Base-by-base conservation (phyloP, 1,140 invertebrate genomes). In the Physella acuta region DNA sequence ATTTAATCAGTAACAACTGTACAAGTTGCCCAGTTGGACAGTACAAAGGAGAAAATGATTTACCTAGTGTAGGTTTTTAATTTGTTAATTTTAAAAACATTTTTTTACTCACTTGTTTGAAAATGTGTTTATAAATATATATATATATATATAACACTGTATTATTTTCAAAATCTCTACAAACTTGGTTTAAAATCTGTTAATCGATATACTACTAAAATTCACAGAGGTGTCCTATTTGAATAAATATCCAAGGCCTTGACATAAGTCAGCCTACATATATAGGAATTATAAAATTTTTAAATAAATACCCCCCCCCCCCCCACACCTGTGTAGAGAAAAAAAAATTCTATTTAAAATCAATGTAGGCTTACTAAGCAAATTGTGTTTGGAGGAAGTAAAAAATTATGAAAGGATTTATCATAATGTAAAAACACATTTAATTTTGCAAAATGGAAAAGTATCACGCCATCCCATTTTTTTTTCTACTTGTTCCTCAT, bases 1-100 rank as follows among this genome's bases (percentile, higher is more conserved):
- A 36, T 37, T 34, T 5, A 26, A 61, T 14, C 20, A 37, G 34
- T 2, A 36, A 26, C 11, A 61, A 5, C 16, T 64, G 62, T 31
- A n/a, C n/a, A 4, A 1, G 28, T 4, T 64, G 62, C 20, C 62
- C 62, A 28, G 62, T 64, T 1, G 62, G 62, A 30, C 62, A 52
- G 16, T 52, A 33, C n/a, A 64, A 36, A 20, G 39, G 20, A 44
- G 39, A 44, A 44, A 20, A 8, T 44, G 39, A 8, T 44, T 20
- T 44, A 11, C 8, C 20, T 11, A 44, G 20, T 44, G 39, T 44
- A 44, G 20, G 39, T 11, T 11, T 44, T 44, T 28, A 8, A n/a
- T n/a, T n/a, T n/a, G n/a, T n/a, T n/a, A n/a, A n/a, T n/a, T n/a
- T 11, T 26, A 20, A 49, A 34, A 51, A 34, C 26, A 11, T 39